Base-by-base conservation (phyloP, 2,797 vertebrate species). In the Poecilia velifera region DNA sequence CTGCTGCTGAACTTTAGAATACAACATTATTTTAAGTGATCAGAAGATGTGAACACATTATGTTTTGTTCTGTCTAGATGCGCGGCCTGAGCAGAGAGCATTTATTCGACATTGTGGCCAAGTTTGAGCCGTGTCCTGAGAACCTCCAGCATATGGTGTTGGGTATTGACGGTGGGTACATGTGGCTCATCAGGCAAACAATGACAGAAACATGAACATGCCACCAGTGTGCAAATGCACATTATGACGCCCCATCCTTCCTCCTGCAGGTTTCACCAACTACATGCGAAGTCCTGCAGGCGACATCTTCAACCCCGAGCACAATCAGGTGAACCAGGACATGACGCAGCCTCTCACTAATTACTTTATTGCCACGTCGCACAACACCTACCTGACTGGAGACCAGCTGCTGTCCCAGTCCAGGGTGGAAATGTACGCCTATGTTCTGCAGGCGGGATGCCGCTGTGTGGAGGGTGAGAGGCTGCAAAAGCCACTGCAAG, bases 371-470 rank as follows among this genome's bases (percentile, higher is more conserved):
- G 94, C 97, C 87, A 98, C 98, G 0, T 99, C 98, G 47, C 98
- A 99, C 93, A 99, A 99, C 95, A 99, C 98, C 86, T 96, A 96
- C 91, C 95, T 99, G 93, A 98, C 97, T 0, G 98, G 98, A 82
- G 98, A 99, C 92, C 98, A 99, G 96, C 97, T 99, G 91, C 96
- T 98, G 25, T 99, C 98, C 1, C 97, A 99, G 93, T 99, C 98
- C 59, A 97, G 98, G 4, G 95, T 97, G 88, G 98, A 99, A 94
- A 98, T 98, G 46, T 99, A 99, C 0, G 97, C 97, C 18, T 98
- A 98, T 78, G 99, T 98, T 81, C 94, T 99, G 76, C 97, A 98
- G 89, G 97, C 98, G 85, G 98, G 98, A 76, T 99, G 98, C 80
- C 98, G 98, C 88, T 99, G 98, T 78, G 98, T 99, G 34, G 98